Evolutionary conservation across 2,888 invertebrate species (phyloP).

Genomic region (Coenonympha arcania): DNA sequence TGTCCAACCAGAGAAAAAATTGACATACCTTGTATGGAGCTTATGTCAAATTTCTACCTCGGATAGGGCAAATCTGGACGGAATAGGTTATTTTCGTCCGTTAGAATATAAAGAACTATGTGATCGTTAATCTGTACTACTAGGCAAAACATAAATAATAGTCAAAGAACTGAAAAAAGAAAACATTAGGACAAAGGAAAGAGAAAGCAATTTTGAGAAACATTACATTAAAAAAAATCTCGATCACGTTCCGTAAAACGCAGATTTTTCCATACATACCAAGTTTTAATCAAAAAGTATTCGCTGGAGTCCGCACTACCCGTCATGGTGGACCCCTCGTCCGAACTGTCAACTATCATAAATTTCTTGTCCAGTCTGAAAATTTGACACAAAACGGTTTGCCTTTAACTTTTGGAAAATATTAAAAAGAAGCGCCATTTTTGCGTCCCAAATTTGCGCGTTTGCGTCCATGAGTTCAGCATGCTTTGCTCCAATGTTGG

Average conservation of each 20-base stretch:
- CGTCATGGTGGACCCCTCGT: constrained; percentile 50
- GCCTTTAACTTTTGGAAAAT: constrained; percentile 25
- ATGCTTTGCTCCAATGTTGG: constrained; percentile 19
- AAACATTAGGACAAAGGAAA: neutral
- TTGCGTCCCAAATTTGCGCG: constrained; percentile 18
- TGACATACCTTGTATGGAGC: no score
- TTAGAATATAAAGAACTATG: neutral
- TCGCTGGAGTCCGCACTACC: constrained; percentile 48
- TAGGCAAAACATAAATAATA: neutral
- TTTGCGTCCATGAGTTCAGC: constrained; percentile 3
- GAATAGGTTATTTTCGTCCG: no score
- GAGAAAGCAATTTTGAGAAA: constrained; percentile 1
- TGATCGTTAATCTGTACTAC: neutral
- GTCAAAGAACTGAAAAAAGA: neutral
- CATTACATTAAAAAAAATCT: neutral
- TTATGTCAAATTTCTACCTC: no score
- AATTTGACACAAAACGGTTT: constrained; percentile 45
- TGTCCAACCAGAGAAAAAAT: no score
- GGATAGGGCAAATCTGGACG: no score
- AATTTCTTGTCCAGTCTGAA: constrained; percentile 64
- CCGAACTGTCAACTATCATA: constrained; percentile 61
- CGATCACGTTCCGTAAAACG: neutral
- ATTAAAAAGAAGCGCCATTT: constrained; percentile 14
- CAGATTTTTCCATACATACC: constrained; percentile 58
- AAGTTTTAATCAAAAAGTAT: constrained; percentile 57